phyloP scores from a whole-genome alignment of 2,888 invertebrate species.

The Xylota segnis region DNA sequence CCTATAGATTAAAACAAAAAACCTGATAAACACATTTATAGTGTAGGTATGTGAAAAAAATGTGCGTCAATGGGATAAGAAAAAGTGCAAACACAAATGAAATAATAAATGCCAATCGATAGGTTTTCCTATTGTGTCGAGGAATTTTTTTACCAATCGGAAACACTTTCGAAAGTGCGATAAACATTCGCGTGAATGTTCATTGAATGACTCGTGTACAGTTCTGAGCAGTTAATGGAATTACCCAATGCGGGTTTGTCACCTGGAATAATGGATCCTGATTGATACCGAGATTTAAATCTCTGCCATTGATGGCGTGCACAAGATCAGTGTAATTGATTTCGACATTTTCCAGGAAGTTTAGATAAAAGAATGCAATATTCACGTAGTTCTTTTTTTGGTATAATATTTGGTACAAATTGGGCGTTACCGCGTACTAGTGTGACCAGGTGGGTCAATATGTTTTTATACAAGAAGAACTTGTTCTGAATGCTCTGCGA shows the following conservation, averaged over 20 bases:
- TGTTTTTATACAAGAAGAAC: too few relatives aligned
- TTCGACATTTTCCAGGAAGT: background rate
- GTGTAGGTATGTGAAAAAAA: slow-evolving; percentile 1
- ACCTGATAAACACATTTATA: background rate
- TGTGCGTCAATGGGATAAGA: slow-evolving; percentile 26
- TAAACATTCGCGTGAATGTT: background rate
- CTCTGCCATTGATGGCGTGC: background rate
- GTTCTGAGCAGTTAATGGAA: background rate
- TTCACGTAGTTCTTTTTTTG: too few relatives aligned
- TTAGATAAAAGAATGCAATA: background rate
- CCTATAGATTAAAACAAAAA: slow-evolving; percentile 10
- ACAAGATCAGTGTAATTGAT: background rate
- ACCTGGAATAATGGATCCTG: background rate
- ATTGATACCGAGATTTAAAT: background rate
- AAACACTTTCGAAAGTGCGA: background rate
- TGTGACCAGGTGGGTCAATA: too few relatives aligned
- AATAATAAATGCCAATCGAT: slow-evolving; percentile 6
- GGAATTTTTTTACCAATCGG: background rate
- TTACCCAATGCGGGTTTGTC: background rate
- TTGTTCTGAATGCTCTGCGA: too few relatives aligned
- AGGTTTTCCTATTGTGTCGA: background rate
- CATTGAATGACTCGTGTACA: background rate
- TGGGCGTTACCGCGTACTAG: too few relatives aligned
- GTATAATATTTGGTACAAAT: too few relatives aligned
- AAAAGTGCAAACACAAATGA: background rate